Base-by-base conservation (phyloP, 2,113 vertebrate genomes). In the Bostrychus sinensis region DNA sequence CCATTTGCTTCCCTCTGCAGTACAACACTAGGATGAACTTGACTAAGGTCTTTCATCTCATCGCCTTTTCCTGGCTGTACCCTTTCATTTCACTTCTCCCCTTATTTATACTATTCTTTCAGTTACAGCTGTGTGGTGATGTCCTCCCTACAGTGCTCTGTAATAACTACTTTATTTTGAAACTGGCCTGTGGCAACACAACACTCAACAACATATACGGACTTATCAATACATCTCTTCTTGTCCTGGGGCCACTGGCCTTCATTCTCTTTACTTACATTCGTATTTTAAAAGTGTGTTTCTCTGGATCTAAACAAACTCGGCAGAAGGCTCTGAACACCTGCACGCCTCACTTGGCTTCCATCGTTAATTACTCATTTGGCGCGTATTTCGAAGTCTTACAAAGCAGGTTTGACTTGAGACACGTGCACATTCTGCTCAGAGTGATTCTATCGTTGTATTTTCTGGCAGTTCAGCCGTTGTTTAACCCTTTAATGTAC, bases 1-100 rank as follows among this genome's bases (percentile, higher is more conserved):
- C 89, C 8, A 86, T 91, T 46, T 91, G 90, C 39, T 74, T 62
- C 22, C 90, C 90, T 38, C 58, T 90, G 46, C 83, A 81, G 28
- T 91, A 91, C 48, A 67, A 83, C 41, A 70, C 19, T 68, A 9
- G 62, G 56, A 83, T 91, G 51, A 89, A 81, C 0, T 57, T 59
- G 0, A 16, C 2, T 0, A 84, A 26, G 37, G 56, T 81, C 0
- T 0, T 26, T 0, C 0, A 13, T 0, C 60, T 83, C 0, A 54
- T 73, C 5, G 32, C 25, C 12, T 0, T 78, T 1, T 26, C 39
- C 12, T 91, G 88, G 88, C 9, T 75, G 2, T 54, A 41, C 12
- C 19, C 70, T 1, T 6, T 75, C n/a, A n/a, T 7, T 0, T 55
- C 5, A 12, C 39, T 0, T 51, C 34, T 7, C n/a, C n/a, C n/a